Percentiles rank a stretch among this genome's conserved stretches.
phyloP scores from a whole-genome alignment of 1,140 invertebrate species.

The Pogonomyrmex barbatus region DNA sequence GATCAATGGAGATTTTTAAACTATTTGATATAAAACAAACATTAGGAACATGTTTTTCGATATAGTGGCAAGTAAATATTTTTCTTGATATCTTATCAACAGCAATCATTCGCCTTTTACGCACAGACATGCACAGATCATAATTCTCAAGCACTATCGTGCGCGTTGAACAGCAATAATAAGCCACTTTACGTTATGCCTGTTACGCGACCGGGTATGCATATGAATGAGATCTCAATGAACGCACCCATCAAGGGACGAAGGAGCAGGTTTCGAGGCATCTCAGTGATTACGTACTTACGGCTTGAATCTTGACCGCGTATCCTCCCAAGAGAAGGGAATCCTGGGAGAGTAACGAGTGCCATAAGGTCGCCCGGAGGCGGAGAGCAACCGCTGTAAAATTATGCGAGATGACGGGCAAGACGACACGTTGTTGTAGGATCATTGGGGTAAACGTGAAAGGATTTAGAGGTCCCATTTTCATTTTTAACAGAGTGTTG shows the following conservation, averaged over 20 bases:
- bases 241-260: constrained; percentile 47
- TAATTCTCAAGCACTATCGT: constrained; percentile 49
- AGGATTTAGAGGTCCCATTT: constrained; percentile 4
- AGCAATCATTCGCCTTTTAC: constrained; percentile 16
- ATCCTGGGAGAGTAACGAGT: constrained; percentile 39
- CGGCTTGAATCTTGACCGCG: constrained; percentile 43
- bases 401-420: constrained; percentile 50
- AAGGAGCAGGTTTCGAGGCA: constrained; percentile 61
- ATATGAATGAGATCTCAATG: constrained; percentile 63
- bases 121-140: constrained; percentile 13
- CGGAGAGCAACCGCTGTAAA: constrained; percentile 31
- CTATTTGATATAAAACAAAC: not conserved
- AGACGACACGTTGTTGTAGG: constrained; percentile 40
- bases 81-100: not conserved
- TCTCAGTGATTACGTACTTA: constrained; percentile 60
- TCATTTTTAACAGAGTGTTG: constrained; percentile 5
- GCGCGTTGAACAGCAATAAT: constrained; percentile 46
- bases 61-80: not conserved
- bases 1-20: not conserved
- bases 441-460: constrained; percentile 20
- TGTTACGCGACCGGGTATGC: constrained; percentile 55
- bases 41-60: not conserved
- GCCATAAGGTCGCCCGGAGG: constrained; percentile 56
- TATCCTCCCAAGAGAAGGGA: constrained; percentile 11
- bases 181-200: constrained; percentile 56